Conservation (phyloP, 2,113 vertebrate genomes). For the Ploceus nigricollis region DNA sequence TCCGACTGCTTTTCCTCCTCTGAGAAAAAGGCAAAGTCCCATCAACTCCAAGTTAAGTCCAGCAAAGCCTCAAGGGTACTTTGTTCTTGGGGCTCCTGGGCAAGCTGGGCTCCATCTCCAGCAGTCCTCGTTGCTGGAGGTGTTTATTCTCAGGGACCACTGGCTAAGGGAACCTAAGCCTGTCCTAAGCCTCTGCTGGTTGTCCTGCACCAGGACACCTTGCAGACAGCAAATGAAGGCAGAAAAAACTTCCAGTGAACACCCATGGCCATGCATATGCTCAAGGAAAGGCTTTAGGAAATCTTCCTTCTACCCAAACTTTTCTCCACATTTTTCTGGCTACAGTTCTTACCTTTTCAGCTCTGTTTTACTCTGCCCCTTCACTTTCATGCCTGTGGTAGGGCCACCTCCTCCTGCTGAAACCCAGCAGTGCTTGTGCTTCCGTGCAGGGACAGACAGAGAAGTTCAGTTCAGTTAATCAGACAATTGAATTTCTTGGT, state of each 20-base stretch:
- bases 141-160: background rate
- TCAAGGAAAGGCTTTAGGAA: background rate
- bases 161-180: background rate
- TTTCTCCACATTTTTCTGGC: background rate
- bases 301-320: background rate
- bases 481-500: background rate
- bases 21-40: background rate
- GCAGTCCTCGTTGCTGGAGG: rapidly evolving
- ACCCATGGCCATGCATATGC: background rate
- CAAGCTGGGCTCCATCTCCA: background rate
- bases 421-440: background rate
- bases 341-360: background rate
- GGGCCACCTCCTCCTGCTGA: background rate
- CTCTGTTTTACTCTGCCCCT: background rate
- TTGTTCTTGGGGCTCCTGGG: background rate
- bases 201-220: background rate
- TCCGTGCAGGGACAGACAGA: background rate
- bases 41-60: background rate
- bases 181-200: background rate
- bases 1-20: background rate
- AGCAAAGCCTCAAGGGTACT: background rate
- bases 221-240: background rate
- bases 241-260: background rate
- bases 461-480: background rate
- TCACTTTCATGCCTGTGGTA: background rate